These are phyloP conservation scores for Nasonia oneida DNA, from an alignment of 2,888 invertebrate genomes.

Conservation along the genomic window DNA sequence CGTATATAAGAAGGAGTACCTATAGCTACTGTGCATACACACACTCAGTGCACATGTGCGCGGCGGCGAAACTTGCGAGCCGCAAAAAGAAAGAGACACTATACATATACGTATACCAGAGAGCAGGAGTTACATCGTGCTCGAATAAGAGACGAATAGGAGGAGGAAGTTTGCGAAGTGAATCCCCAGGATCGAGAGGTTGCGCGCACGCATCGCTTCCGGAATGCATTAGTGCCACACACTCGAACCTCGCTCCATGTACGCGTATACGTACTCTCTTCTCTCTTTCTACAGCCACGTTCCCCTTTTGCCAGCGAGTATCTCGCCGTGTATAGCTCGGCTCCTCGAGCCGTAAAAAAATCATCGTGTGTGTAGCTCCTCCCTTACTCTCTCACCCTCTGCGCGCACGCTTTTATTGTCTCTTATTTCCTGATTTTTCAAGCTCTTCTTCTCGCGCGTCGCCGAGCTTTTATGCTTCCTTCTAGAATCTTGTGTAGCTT, in stretches of 20 bases:
- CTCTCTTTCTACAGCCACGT: too few species aligned
- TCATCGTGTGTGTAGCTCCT: constrained; percentile 14
- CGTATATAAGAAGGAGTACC: constrained; percentile 1
- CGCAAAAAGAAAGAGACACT: constrained; percentile 28
- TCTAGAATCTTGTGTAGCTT: constrained; percentile 18
- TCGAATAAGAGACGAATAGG: constrained; percentile 41
- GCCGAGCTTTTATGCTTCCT: constrained; percentile 44
- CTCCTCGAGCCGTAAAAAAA: constrained; percentile 58
- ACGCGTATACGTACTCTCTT: not conserved
- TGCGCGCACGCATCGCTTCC: constrained; percentile 59
- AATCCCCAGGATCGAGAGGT: constrained; percentile 67
- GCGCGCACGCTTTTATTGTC: constrained; percentile 48
- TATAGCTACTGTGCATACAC: not conserved
- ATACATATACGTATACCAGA: not conserved
- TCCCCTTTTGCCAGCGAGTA: constrained; percentile 9
- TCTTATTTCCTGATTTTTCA: constrained; percentile 57
- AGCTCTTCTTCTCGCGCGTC: not conserved
- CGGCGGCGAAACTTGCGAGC: not conserved
- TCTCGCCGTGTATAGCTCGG: not conserved
- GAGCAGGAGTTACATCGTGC: constrained; percentile 55
- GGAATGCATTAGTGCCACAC: constrained; percentile 64
- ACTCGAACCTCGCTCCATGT: constrained; percentile 49
- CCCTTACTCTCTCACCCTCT: not conserved
- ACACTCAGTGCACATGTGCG: not conserved
- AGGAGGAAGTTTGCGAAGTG: constrained; percentile 66